Evolutionary conservation across 2,113 vertebrate species (phyloP), one percentile per base, ranked within the genome.

Genomic region (Dissostichus mawsoni): DNA sequence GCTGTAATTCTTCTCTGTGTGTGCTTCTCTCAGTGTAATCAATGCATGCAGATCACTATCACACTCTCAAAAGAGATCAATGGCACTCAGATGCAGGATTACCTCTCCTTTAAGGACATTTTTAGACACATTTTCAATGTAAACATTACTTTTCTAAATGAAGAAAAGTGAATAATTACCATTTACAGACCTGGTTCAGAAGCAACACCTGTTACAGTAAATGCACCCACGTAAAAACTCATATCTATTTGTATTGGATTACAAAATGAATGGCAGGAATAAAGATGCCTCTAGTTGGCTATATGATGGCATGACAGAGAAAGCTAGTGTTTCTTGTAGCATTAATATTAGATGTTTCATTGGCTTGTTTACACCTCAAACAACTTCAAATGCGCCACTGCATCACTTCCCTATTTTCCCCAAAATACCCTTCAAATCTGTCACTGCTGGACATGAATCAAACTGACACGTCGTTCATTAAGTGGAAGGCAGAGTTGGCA

Each of bases 1-100:
- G 87, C 83, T 86, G 85, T 87, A 65, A 86, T 82, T 84, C 89
- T 87, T 82, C 80, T 64, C 80, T 64, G 65, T 84, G 72, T 44
- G 78, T 41, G 50, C 33, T 47, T 3, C 64, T 68, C 58, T 53
- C 65, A 36, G 69, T 45, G 33, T 73, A 69, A 74, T 78, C 76
- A 63, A 2, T 47, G 51, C 58, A 62, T 70, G 47, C 78, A 86
- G 78, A 86, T 87, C 74, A 53, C 66, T 72, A 79, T 77, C 82
- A 55, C 72, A 77, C 86, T 53, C 68, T 45, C 75, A 50, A 29
- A 80, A 41, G 58, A 73, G 29, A 65, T 56, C 56, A 51, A 29
- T 23, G 25, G 17, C 67, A 44, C 29, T 56, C 48, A 29, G 6
- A 16, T 7, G 16, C 14, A 29, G 44, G 44, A 66, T 41, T 8